These are phyloP conservation scores for Diplosoma virens DNA, from an alignment of 23 tunicate genomes.

Conservation along the genomic window DNA sequence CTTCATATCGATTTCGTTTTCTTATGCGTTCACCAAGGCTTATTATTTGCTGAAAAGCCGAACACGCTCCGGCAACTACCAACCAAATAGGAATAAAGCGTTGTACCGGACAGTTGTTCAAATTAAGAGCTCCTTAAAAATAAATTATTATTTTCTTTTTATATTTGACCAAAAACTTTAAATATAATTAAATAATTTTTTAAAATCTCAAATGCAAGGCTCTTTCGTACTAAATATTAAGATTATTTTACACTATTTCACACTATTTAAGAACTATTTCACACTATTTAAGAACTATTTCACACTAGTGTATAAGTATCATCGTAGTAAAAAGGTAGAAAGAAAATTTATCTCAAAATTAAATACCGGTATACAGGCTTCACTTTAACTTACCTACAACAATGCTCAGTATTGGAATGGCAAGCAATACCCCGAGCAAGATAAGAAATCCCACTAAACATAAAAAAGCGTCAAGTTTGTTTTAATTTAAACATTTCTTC, in stretches of 20 bases:
- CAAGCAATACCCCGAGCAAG: slow-evolving; percentile 28
- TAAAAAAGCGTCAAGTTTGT: background rate
- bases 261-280: background rate
- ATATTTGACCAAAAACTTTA: too few relatives aligned
- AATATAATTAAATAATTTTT: too few relatives aligned
- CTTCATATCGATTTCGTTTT: slow-evolving; percentile 3
- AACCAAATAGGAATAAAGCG: slow-evolving; percentile 83
- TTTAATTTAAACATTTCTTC: too few relatives aligned
- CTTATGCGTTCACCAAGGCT: slow-evolving; percentile 31
- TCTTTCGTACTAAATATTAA: too few relatives aligned
- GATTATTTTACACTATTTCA: too few relatives aligned
- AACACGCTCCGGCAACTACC: slow-evolving; percentile 58
- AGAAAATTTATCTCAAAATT: background rate
- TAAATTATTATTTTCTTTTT: too few relatives aligned
- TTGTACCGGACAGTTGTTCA: slow-evolving; percentile 65
- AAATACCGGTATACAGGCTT: background rate
- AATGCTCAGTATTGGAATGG: slow-evolving; percentile 40
- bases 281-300: background rate
- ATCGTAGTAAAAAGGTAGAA: background rate
- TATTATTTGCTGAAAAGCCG: slow-evolving; percentile 57
- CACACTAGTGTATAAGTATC: too few relatives aligned
- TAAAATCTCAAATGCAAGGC: too few relatives aligned
- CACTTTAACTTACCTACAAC: slow-evolving; percentile 38
- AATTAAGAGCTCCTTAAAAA: slow-evolving; percentile 60
- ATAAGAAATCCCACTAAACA: slow-evolving; percentile 47